phyloP scores from a whole-genome alignment of 1,140 invertebrate species.

The Philaenus spumarius region DNA sequence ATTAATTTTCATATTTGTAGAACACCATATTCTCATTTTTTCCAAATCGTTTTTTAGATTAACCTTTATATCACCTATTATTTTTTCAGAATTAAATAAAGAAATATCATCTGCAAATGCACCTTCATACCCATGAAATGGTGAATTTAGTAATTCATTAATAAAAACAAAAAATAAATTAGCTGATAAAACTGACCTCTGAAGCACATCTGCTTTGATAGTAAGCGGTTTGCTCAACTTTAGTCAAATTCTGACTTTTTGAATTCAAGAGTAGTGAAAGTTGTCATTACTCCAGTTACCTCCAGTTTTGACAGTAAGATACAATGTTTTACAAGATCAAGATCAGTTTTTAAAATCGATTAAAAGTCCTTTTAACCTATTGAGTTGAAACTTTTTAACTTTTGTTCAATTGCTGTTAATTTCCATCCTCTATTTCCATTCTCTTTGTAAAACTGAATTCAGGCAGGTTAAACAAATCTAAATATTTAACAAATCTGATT shows the following conservation, averaged over 20 bases:
- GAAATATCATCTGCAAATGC: conserved; percentile 14
- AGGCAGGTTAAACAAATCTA: conserved; percentile 9
- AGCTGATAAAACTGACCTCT: conserved; percentile 5
- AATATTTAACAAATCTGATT: conserved; percentile 1
- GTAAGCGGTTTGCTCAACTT: background rate
- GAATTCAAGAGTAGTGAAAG: background rate
- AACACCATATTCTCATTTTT: background rate
- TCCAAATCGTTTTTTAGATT: background rate
- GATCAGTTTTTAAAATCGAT: conserved; percentile 3
- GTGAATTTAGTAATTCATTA: conserved; percentile 4
- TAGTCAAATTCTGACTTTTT: background rate
- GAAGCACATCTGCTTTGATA: conserved; percentile 1
- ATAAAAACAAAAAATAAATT: conserved; percentile 14
- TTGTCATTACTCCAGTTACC: no score
- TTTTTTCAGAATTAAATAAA: conserved; percentile 5
- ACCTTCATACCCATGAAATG: background rate
- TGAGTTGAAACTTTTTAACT: conserved; percentile 3
- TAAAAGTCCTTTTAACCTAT: conserved; percentile 4
- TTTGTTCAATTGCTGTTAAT: conserved; percentile 3
- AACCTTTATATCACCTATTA: background rate
- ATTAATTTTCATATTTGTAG: conserved; percentile 1
- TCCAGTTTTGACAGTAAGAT: no score
- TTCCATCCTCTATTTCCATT: conserved; percentile 5
- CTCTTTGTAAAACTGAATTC: conserved; percentile 12
- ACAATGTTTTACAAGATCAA: conserved; percentile 5